These are phyloP conservation scores for Helicoverpa armigera DNA, from an alignment of 1,140 invertebrate species.

Conservation along the genomic window DNA sequence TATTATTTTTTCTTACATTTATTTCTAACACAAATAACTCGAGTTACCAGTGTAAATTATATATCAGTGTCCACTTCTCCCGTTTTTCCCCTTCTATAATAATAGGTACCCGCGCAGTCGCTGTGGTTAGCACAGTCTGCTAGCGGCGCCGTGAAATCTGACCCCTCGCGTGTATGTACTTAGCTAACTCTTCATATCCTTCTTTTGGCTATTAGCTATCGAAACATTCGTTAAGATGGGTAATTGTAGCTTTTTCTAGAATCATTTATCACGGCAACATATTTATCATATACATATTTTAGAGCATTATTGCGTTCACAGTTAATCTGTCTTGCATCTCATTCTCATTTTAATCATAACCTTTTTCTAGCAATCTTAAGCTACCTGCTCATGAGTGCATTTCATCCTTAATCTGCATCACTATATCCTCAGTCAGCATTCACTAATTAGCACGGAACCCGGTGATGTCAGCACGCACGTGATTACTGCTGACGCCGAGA, in stretches of 20 bases:
- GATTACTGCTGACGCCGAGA: constrained; percentile 10
- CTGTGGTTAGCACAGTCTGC: neutral
- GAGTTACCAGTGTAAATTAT: neutral
- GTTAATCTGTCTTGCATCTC: too few species aligned
- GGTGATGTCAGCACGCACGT: constrained; percentile 5
- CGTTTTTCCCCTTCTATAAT: constrained; percentile 20
- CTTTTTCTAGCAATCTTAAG: too few species aligned
- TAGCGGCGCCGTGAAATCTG: neutral
- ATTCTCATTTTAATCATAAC: too few species aligned
- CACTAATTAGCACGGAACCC: neutral
- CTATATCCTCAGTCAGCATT: neutral
- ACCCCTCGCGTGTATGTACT: neutral
- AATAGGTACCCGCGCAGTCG: constrained; percentile 15
- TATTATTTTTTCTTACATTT: too few species aligned
- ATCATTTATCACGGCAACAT: too few species aligned
- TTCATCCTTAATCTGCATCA: too few species aligned
- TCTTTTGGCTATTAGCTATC: neutral
- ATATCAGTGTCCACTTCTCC: constrained; percentile 16
- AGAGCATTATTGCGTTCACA: too few species aligned
- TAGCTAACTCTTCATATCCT: neutral
- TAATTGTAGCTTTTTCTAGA: too few species aligned
- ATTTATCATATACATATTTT: too few species aligned
- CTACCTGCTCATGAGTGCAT: too few species aligned
- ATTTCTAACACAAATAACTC: neutral
- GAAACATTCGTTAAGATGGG: neutral